Base-by-base conservation (phyloP, 2,888 invertebrate genomes). In the Tolmerus cingulatus region DNA sequence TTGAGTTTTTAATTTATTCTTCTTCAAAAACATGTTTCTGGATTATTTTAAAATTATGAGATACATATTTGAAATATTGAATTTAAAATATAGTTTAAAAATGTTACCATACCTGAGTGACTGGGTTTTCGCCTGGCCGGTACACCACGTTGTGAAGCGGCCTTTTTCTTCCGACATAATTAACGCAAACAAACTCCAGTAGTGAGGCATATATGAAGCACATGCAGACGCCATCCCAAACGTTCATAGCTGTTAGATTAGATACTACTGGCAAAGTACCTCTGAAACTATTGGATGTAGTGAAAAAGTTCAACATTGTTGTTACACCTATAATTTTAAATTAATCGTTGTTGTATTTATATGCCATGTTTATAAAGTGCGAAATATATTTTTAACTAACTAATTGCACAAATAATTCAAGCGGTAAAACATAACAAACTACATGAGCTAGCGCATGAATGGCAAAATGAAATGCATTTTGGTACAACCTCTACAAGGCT, bases 271-370 rank as follows among this genome's bases (percentile, higher is more conserved):
- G 98, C 91, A 98, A 94, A 85, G 97, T 98, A 90, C 97, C 97
- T 91, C 97, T 96, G 94, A 97, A 97, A 91, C 97, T 97, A 92
- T 97, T 97, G 90, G 97, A 97, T 92, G 98, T 98, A 91, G 98
- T 98, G 96, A 98, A 98, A 95, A 98, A 98, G 94, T 98, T 98
- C 96, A 98, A 96, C 98, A 98, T 98, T 93, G 98, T 98, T 91
- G 98, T 98, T 92, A 98, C 98, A 93, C 98, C 98, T 97, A 94
- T 89, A 91, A 92, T 85, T 88, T 86, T 66, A 79, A 66, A 43
- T 87, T 43, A 74, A 46, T 81, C 19, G 51, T 66, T 74, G 74
- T 74, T 40, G 57, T 46, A 66, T 86, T 86, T 77, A 37, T 66
- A 27, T 87, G n/a, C 12, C 82, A 43, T 55, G 40, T 82, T 46